These are phyloP conservation scores for Aricia agestis DNA, from an alignment of 1,140 invertebrate species.

Conservation along the genomic window DNA sequence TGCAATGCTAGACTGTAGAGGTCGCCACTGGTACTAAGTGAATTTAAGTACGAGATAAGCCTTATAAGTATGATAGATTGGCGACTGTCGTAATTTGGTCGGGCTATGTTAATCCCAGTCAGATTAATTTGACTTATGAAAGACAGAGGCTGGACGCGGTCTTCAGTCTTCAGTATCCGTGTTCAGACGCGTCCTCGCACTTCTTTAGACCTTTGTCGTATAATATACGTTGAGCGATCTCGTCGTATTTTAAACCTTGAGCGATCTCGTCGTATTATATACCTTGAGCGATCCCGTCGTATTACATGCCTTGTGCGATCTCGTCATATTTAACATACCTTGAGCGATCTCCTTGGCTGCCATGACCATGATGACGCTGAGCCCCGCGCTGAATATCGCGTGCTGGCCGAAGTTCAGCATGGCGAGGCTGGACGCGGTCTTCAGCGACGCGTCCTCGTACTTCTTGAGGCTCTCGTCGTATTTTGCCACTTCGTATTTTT, in stretches of 20 bases:
- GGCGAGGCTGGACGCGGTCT: conserved; percentile 96
- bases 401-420: conserved; percentile 99
- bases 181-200: conserved; percentile 94
- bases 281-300: too few species aligned
- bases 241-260: too few species aligned
- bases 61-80: too few species aligned
- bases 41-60: too few species aligned
- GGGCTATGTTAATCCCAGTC: too few species aligned
- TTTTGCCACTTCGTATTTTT: conserved; percentile 92
- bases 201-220: conserved; percentile 93
- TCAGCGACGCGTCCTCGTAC: conserved; percentile 94
- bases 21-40: too few species aligned
- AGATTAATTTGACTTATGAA: too few species aligned
- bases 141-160: conserved; percentile 57
- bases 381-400: conserved; percentile 95
- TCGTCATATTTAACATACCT: too few species aligned
- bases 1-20: too few species aligned
- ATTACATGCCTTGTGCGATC: conserved; percentile 88
- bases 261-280: too few species aligned
- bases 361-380: conserved; percentile 96
- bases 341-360: conserved; percentile 92
- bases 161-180: too few species aligned
- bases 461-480: conserved; percentile 93
- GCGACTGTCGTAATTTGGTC: too few species aligned
- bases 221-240: not conserved